These are phyloP conservation scores for Columba guinea DNA, from an alignment of 2,797 vertebrate genomes.

Conservation along the genomic window DNA sequence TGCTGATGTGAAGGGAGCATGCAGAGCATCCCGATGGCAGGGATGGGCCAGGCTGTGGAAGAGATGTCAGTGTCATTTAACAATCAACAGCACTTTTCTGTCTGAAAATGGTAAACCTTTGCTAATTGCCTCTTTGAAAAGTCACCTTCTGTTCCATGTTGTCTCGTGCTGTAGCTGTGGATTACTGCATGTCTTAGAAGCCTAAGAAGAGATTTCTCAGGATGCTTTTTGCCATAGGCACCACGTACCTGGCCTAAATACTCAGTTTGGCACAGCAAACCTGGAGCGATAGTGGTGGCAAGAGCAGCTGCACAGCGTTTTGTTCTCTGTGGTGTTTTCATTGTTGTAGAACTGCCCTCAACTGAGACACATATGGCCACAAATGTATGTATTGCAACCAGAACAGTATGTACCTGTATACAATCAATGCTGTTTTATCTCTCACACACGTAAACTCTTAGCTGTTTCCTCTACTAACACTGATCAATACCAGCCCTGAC, in stretches of 20 bases:
- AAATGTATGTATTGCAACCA: neutral
- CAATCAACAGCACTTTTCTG: neutral
- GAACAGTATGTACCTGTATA: neutral
- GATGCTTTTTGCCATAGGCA: neutral
- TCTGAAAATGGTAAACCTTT: neutral
- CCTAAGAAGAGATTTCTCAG: neutral
- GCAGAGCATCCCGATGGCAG: neutral
- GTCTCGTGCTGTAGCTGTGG: neutral
- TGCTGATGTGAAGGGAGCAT: neutral
- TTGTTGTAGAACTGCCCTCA: neutral
- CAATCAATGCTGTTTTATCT: neutral
- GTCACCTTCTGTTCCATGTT: neutral
- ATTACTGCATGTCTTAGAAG: neutral
- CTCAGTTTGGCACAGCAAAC: neutral
- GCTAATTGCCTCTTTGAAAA: neutral
- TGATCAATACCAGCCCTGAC: neutral
- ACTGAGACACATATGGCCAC: neutral
- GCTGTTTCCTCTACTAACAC: neutral
- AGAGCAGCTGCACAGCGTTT: neutral
- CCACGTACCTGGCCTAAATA: neutral
- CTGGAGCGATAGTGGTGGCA: neutral
- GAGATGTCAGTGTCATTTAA: neutral
- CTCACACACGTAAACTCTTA: neutral
- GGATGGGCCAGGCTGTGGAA: neutral
- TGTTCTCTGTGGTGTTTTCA: neutral